These are phyloP conservation scores for Pterocles orientalis DNA, from an alignment of 2,113 vertebrate species.

Conservation along the genomic window DNA sequence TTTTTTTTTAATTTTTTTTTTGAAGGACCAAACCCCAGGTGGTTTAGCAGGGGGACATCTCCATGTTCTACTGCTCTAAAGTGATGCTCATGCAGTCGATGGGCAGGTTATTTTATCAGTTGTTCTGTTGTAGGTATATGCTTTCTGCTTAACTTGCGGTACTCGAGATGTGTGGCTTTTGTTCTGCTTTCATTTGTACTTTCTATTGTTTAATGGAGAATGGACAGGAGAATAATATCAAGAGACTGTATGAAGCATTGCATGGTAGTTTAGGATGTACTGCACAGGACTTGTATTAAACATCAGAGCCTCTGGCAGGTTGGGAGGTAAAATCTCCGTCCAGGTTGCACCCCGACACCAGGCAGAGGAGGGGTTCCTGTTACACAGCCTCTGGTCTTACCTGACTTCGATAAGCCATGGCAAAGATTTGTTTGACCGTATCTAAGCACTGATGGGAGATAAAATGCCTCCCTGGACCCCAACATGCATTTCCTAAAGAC, in stretches of 20 bases:
- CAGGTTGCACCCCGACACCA: not conserved
- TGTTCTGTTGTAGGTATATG: constrained; percentile 32
- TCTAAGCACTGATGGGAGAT: not conserved
- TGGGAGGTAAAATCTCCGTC: constrained; percentile 7
- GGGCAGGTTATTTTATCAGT: constrained; percentile 39
- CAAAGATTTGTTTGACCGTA: constrained; percentile 2
- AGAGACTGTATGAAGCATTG: constrained; percentile 23
- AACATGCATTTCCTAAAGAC: not conserved
- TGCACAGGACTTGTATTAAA: constrained; percentile 14
- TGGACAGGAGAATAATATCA: constrained; percentile 19
- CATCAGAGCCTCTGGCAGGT: not conserved
- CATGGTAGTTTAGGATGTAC: constrained; percentile 48
- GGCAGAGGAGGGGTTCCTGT: constrained; percentile 1
- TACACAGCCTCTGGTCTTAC: not conserved
- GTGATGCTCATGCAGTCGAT: constrained; percentile 44
- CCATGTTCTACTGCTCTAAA: constrained; percentile 56
- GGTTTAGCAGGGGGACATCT: constrained; percentile 50
- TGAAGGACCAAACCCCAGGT: constrained; percentile 72
- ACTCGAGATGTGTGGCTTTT: constrained; percentile 67
- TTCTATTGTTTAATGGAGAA: constrained; percentile 66
- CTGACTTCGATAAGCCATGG: not conserved
- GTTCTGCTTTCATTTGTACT: constrained; percentile 76
- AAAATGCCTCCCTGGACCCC: not conserved
- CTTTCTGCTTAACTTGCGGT: constrained; percentile 55
- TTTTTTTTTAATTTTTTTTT: constrained; percentile 39